Base-by-base conservation (phyloP, 2,797 vertebrate genomes). In the Spinus olivaceus region DNA sequence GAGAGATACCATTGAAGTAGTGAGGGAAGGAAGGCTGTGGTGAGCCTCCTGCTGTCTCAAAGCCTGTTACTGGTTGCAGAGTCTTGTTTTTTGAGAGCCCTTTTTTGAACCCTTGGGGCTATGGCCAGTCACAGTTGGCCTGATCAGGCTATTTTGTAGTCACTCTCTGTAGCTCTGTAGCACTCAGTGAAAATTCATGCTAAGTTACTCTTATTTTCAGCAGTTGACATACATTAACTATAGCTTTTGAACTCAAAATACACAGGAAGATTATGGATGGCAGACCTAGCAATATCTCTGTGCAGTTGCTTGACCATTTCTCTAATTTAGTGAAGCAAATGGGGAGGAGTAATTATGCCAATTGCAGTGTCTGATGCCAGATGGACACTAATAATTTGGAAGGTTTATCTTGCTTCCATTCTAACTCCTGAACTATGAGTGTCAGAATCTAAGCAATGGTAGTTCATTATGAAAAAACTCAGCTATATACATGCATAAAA, bases 401-500 rank as follows among this genome's bases (percentile, higher is more conserved):
- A 83, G 11, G 8, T 39, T 82, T 89, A 8, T 77, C 41, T 59
- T 89, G 8, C 19, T 71, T 80, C 10, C 27, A 6, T 76, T 92
- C 12, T 57, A 14, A 39, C 15, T 27, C 27, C 60, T 80, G 47
- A 67, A 54, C 54, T 14, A 7, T 24, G 12, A 25, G 4, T 2
- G 0, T 78, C 13, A 23, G 50, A 57, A 61, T 69, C 33, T 61
- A 69, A 80, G 17, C 11, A 23, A 10, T 23, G 27, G 17, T 54
- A 46, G 41, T 39, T 73, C 13, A 22, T 60, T 66, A 30, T 39
- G 35, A 56, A 78, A 72, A 60, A 49, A 22, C 23, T 60, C 5
- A 9, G 14, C 44, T 54, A 1, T 30, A 9, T 39, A 23, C 3
- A 2, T 30, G 25, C 2, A 1, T 12, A 32, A 65, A 60, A 35